These are phyloP conservation scores for Hermatobates lingyangjiaoensis DNA, from an alignment of 1,140 invertebrate genomes.

Conservation along the genomic window DNA sequence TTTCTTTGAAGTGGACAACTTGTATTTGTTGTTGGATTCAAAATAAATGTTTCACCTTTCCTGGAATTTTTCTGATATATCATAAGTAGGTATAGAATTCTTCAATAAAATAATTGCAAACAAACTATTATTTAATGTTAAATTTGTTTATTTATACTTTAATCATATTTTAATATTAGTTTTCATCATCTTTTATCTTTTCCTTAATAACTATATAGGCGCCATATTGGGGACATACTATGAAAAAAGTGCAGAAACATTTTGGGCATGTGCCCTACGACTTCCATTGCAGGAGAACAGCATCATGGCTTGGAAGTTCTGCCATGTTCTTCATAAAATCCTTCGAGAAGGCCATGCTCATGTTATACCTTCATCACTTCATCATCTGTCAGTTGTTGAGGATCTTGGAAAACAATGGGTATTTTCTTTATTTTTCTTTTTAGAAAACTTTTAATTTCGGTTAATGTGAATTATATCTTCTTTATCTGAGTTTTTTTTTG, in stretches of 20 bases:
- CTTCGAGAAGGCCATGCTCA: constrained; percentile 82
- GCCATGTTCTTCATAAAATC: constrained; percentile 90
- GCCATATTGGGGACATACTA: constrained; percentile 90
- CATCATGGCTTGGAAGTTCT: constrained; percentile 82
- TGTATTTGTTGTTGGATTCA: no score
- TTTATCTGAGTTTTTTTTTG: no score
- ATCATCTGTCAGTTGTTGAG: constrained; percentile 49
- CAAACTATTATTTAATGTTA: no score
- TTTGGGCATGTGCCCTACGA: constrained; percentile 68
- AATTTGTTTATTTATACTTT: no score
- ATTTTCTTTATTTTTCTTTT: constrained; percentile 18
- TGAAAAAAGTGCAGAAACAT: constrained; percentile 70
- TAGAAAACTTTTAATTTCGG: neutral
- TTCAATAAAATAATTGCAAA: no score
- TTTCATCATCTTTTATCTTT: no score
- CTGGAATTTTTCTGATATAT: no score
- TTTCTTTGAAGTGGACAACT: no score
- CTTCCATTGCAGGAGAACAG: constrained; percentile 78
- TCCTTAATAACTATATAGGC: constrained; percentile 30
- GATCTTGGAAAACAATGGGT: constrained; percentile 83
- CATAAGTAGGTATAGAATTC: no score
- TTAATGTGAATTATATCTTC: no score
- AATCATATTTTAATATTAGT: no score
- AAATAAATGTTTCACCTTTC: no score
- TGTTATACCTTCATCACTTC: constrained; percentile 66